These are phyloP conservation scores for Remorina albescens DNA, from an alignment of 2,797 vertebrate genomes.

Conservation along the genomic window DNA sequence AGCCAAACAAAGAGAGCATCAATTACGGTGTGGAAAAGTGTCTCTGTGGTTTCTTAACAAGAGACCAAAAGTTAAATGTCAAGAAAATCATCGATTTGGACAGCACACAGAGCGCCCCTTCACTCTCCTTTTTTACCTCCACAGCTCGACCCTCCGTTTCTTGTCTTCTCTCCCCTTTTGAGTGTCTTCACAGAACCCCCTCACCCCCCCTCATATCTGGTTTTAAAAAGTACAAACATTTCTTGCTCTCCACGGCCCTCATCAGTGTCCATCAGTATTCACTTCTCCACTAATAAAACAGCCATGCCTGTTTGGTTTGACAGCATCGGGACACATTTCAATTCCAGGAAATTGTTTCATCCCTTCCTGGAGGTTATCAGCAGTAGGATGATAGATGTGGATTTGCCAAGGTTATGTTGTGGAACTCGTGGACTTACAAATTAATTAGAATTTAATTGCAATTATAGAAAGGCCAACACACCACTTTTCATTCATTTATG, in stretches of 20 bases:
- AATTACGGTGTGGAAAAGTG: slow-evolving; percentile 15
- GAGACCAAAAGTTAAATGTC: slow-evolving; percentile 19
- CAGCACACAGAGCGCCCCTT: slow-evolving; percentile 10
- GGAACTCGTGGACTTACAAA: slow-evolving; percentile 48
- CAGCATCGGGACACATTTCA: slow-evolving; percentile 59
- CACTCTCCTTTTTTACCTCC: slow-evolving; percentile 9
- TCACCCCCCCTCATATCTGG: slow-evolving; percentile 6
- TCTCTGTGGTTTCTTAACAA: slow-evolving; percentile 5
- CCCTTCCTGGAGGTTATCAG: slow-evolving; percentile 59
- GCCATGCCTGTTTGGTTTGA: slow-evolving; percentile 49
- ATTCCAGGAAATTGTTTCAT: slow-evolving; percentile 54
- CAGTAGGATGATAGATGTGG: slow-evolving; percentile 55
- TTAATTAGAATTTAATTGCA: slow-evolving; percentile 69
- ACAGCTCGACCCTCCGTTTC: slow-evolving; percentile 1
- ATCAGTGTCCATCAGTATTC: slow-evolving; percentile 72
- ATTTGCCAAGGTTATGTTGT: slow-evolving; percentile 63
- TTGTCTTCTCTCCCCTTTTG: slow-evolving; percentile 7
- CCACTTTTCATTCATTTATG: slow-evolving; percentile 27
- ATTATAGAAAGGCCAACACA: slow-evolving; percentile 53
- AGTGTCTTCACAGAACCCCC: too few species aligned
- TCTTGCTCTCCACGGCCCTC: slow-evolving; percentile 28
- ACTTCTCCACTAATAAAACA: slow-evolving; percentile 61
- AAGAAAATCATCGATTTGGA: slow-evolving; percentile 8
- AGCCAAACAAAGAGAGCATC: slow-evolving; percentile 28
- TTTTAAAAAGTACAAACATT: slow-evolving; percentile 51